These are phyloP conservation scores for Trematocara stigmaticum DNA, from an alignment of 2,113 vertebrate genomes.

Conservation along the genomic window DNA sequence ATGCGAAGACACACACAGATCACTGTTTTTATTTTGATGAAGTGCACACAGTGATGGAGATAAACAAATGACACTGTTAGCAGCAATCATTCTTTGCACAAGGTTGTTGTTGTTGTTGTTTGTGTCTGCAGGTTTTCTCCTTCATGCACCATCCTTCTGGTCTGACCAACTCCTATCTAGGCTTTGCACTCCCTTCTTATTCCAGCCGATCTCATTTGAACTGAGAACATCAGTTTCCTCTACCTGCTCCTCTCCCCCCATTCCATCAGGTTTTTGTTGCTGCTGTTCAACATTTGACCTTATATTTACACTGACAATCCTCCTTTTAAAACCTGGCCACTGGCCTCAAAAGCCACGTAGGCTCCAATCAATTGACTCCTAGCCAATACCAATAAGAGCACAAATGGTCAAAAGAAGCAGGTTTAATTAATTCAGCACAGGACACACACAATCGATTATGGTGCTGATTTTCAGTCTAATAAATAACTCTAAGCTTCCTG, in stretches of 20 bases:
- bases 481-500: not conserved
- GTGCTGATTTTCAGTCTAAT: not conserved
- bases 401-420: conserved; percentile 7
- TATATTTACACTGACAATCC: not conserved
- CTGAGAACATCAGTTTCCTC: not conserved
- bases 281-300: not conserved
- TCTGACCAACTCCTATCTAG: not conserved
- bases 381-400: conserved; percentile 18
- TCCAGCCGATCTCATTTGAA: not conserved
- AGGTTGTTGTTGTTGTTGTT: not conserved
- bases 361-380: conserved; percentile 13
- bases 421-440: conserved; percentile 24
- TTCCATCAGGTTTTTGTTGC: not conserved
- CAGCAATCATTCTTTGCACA: not conserved
- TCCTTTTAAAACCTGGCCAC: not conserved
- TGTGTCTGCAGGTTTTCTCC: not conserved
- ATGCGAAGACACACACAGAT: not conserved
- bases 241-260: not conserved
- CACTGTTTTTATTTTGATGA: conserved; percentile 1
- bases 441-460: not conserved
- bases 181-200: not conserved
- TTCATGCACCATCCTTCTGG: not conserved
- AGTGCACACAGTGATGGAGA: not conserved
- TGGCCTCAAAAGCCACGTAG: not conserved
- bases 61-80: not conserved